Evolutionary conservation across 2,113 vertebrate genomes (phyloP).

Genomic region (Acrocephalus arundinaceus): DNA sequence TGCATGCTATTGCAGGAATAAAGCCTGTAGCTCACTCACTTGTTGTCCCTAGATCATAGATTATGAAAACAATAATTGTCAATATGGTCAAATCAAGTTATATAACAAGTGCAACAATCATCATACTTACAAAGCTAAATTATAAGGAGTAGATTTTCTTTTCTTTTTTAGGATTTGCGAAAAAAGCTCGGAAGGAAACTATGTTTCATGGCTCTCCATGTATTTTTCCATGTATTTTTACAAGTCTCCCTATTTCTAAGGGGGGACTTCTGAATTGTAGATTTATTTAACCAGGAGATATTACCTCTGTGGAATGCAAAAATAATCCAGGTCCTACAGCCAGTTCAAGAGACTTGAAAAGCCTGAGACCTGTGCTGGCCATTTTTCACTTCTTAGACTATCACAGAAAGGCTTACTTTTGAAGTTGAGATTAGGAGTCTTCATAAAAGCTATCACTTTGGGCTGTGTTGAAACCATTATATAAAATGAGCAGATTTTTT

Average conservation of each 20-base stretch:
- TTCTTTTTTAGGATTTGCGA: background rate
- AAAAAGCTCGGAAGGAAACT: background rate
- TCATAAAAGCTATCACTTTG: background rate
- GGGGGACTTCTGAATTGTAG: background rate
- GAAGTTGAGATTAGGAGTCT: background rate
- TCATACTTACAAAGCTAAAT: background rate
- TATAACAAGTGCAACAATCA: background rate
- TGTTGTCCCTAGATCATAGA: background rate
- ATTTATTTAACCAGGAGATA: background rate
- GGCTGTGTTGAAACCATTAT: background rate
- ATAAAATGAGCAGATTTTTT: fast-evolving
- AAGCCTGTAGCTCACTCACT: background rate
- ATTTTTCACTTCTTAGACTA: background rate
- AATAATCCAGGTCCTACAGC: background rate
- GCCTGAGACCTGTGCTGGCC: background rate
- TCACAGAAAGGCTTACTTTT: background rate
- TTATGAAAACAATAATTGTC: background rate
- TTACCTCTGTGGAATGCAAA: background rate
- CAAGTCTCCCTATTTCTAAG: background rate
- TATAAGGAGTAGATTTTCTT: background rate
- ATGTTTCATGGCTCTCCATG: background rate
- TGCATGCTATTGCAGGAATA: background rate
- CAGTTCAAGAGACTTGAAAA: background rate
- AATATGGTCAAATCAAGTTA: background rate
- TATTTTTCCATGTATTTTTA: background rate